Percentiles rank a stretch among this genome's conserved stretches.
These are phyloP conservation scores for Tribolium castaneum DNA, from an alignment of 1,140 invertebrate species.

Conservation along the genomic window DNA sequence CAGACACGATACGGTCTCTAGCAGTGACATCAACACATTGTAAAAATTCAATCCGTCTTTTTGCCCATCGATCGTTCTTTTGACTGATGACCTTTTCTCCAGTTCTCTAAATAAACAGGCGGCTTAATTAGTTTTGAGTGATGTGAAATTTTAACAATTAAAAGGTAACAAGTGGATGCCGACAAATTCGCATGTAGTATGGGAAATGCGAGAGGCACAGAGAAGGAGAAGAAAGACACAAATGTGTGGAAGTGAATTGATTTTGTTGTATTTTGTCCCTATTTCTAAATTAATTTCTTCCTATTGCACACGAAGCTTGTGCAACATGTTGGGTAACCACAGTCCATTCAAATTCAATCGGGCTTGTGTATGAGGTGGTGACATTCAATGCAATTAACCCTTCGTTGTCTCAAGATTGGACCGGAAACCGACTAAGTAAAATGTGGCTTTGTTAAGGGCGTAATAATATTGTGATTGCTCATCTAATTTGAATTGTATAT, in stretches of 20 bases:
- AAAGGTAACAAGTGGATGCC: background rate
- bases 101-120: background rate
- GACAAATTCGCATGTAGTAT: background rate
- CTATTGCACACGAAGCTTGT: background rate
- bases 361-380: constrained; percentile 6
- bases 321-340: background rate
- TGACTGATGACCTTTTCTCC: background rate
- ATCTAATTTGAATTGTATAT: background rate
- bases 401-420: constrained; percentile 17
- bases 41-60: constrained; percentile 21
- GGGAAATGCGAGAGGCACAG: constrained; percentile 15
- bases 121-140: background rate
- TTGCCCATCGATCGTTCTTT: background rate
- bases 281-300: background rate
- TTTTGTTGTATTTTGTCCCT: background rate
- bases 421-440: background rate
- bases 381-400: constrained; percentile 19
- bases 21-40: constrained; percentile 27
- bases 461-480: background rate
- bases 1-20: constrained; percentile 22
- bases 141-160: constrained; percentile 19
- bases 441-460: background rate
- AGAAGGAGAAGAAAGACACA: background rate
- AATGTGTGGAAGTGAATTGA: background rate
- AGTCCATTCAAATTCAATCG: constrained; percentile 7